These are phyloP conservation scores for Heliornis fulica DNA, from an alignment of 2,113 vertebrate genomes.

Conservation along the genomic window DNA sequence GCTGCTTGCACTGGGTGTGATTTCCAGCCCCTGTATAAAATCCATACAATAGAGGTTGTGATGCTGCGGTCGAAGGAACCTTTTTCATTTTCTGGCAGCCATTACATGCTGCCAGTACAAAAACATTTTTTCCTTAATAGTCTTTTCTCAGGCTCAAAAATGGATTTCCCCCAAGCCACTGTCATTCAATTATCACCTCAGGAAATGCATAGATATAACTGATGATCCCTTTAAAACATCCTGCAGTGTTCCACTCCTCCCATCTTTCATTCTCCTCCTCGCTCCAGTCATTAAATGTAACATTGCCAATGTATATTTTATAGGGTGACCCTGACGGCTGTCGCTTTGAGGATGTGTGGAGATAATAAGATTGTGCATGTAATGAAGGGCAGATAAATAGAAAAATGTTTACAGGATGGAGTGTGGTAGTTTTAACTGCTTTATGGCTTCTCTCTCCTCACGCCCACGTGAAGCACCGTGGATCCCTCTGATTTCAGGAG, in stretches of 20 bases:
- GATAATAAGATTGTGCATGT: slow-evolving; percentile 75
- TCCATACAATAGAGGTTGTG: slow-evolving; percentile 4
- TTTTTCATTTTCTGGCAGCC: slow-evolving; percentile 64
- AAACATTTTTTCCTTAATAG: slow-evolving; percentile 52
- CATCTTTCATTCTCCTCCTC: slow-evolving; percentile 66
- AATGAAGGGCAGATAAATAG: slow-evolving; percentile 77
- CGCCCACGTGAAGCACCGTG: background rate
- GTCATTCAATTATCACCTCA: slow-evolving; percentile 79
- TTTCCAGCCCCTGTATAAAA: slow-evolving; percentile 18
- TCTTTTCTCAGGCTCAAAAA: slow-evolving; percentile 71
- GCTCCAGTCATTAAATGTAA: slow-evolving; percentile 68
- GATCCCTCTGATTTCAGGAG: background rate
- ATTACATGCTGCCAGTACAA: slow-evolving; percentile 66
- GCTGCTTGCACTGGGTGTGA: background rate
- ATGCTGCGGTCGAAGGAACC: background rate
- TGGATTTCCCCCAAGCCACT: slow-evolving; percentile 76
- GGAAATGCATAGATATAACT: slow-evolving; percentile 75
- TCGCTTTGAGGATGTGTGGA: slow-evolving; percentile 71
- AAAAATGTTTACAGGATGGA: slow-evolving; percentile 67
- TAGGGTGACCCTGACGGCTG: slow-evolving; percentile 77
- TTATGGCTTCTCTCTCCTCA: slow-evolving; percentile 5
- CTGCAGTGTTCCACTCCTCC: slow-evolving; percentile 37
- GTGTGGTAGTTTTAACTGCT: slow-evolving; percentile 41
- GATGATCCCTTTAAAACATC: slow-evolving; percentile 73
- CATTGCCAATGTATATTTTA: slow-evolving; percentile 73